Base-by-base conservation (phyloP, 2,797 vertebrate genomes). In the Carapus acus region DNA sequence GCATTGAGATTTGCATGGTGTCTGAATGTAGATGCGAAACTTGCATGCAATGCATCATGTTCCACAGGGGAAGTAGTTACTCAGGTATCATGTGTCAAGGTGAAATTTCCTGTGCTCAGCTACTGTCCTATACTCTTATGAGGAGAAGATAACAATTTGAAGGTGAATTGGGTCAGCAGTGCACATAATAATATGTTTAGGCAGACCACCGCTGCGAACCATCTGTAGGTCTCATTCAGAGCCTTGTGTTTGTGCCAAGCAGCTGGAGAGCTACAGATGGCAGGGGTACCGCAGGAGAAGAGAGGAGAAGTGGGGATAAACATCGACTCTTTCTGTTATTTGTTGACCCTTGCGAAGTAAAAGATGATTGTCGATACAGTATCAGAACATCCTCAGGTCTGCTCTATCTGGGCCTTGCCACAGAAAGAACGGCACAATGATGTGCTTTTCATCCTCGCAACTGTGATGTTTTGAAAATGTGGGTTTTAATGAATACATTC, bases 221-320 rank as follows among this genome's bases (percentile, higher is more conserved):
- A 86, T 90, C 82, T 90, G 80, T 71, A 78, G 74, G 58, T 80
- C 62, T 27, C 68, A 38, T 56, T 71, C 72, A 34, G 65, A 66
- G 83, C 47, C 58, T 9, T 67, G 72, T 79, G 61, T 83, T 84
- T 85, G 78, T 82, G 74, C 62, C 77, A 81, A 90, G 82, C 87
- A 90, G 83, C 87, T 90, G 83, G 75, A 86, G 80, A 78, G 66
- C 75, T 87, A 76, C 89, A 90, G 86, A 86, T 90, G 87, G 84
- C 82, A 50, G 67, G 67, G 69, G 64, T 69, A 55, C 27, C 42
- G 54, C 37, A 68, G 63, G 56, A 53, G 62, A 67, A 62, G 62
- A 65, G 62, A 14, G 64, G 48, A 63, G 76, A 75, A 54, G 31
- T 9, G 37, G 69, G 36, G 54, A 58, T 53, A 50, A 65, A 60